Percentiles rank a stretch among this genome's conserved stretches.
phyloP scores from a whole-genome alignment of 2,113 vertebrate genomes.

The Promerops cafer region DNA sequence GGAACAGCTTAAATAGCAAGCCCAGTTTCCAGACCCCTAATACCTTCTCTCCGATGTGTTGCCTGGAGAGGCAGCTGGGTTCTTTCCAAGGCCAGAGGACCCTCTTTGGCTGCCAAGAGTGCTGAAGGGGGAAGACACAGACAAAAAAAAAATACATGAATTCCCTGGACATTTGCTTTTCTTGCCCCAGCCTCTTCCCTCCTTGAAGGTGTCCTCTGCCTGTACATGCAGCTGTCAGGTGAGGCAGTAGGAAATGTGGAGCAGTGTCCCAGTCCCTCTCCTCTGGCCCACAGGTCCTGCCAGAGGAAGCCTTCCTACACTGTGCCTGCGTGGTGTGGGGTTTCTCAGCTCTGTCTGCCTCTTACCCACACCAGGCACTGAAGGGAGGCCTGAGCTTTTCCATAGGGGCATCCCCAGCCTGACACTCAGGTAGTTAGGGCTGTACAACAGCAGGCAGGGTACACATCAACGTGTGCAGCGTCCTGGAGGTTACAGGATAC shows the following conservation, averaged over 20 bases:
- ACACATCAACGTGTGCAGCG: not conserved
- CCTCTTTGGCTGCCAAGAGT: not conserved
- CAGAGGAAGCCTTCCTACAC: not conserved
- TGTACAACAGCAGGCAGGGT: not conserved
- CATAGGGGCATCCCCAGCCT: fast-evolving
- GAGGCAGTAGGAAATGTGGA: not conserved
- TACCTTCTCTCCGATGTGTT: not conserved
- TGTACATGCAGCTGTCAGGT: not conserved
- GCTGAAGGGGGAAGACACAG: not conserved
- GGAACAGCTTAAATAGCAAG: not conserved
- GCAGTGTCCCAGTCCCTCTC: not conserved
- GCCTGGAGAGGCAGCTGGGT: not conserved
- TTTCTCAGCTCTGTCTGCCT: not conserved
- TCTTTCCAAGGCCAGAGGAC: not conserved
- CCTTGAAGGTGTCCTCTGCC: not conserved
- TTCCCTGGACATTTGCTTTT: not conserved
- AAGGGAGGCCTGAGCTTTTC: not conserved
- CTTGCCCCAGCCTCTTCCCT: not conserved
- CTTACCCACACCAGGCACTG: not conserved
- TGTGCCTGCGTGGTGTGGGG: too few species aligned
- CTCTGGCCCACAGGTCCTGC: not conserved
- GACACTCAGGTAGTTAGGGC: not conserved
- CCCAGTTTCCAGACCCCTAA: not conserved
- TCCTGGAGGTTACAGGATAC: too few species aligned
- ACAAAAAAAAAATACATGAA: not conserved